phyloP scores from a whole-genome alignment of 2,113 vertebrate species.

The Phocoena sinus region DNA sequence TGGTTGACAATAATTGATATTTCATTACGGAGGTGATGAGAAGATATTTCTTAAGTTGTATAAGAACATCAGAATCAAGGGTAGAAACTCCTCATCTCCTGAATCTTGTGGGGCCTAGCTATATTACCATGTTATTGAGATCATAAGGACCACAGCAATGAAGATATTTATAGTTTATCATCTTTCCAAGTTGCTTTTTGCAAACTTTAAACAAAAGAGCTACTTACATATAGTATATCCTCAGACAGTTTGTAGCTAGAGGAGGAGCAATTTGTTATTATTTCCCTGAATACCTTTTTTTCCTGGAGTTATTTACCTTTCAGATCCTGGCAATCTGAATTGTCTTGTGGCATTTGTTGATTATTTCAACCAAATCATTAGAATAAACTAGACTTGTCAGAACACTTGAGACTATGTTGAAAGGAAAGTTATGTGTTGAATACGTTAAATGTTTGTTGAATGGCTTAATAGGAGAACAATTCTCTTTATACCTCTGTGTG shows the following conservation, averaged over 20 bases:
- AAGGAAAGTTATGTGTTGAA: conserved; percentile 4
- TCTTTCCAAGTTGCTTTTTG: background rate
- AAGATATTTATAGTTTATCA: background rate
- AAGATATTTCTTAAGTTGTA: background rate
- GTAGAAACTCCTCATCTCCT: background rate
- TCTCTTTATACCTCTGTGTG: background rate
- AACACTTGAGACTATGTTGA: conserved; percentile 2
- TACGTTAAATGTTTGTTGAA: conserved; percentile 16
- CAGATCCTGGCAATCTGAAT: background rate
- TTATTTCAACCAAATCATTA: conserved; percentile 5
- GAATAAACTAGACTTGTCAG: background rate
- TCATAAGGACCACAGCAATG: background rate
- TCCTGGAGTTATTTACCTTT: conserved; percentile 8
- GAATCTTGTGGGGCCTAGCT: background rate
- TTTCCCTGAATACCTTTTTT: background rate
- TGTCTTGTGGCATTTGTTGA: conserved; percentile 24
- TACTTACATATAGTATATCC: background rate
- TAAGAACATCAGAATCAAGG: background rate
- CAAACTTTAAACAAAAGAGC: background rate
- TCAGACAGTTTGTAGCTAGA: background rate
- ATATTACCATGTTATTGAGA: background rate
- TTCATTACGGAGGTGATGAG: background rate
- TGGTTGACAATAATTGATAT: background rate
- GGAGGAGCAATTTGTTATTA: background rate
- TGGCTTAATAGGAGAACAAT: background rate